Conservation (phyloP, 2,113 vertebrate genomes). For the Gorilla gorilla region DNA sequence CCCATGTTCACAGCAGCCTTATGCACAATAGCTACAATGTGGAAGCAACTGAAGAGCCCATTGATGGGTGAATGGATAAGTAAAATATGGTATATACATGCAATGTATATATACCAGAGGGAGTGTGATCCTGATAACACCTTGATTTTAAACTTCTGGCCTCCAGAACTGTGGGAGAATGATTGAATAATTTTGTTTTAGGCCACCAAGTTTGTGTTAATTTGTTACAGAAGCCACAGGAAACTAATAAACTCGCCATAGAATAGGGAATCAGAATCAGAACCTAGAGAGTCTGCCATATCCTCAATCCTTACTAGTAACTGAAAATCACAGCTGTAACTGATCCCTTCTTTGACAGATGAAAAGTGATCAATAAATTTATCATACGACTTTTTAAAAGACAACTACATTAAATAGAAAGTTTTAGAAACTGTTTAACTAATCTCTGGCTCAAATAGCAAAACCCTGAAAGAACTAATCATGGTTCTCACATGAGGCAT, state of each 20-base stretch:
- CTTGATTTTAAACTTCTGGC: background rate
- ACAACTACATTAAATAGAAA: background rate
- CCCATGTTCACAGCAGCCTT: background rate
- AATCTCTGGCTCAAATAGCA: background rate
- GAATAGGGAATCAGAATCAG: background rate
- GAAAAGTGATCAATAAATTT: background rate
- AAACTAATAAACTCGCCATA: background rate
- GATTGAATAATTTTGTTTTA: background rate
- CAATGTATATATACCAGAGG: background rate
- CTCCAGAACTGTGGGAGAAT: background rate
- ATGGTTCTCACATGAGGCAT: background rate
- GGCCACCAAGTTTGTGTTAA: background rate
- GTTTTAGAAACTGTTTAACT: background rate
- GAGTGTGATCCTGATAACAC: background rate
- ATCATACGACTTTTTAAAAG: constrained; percentile 3
- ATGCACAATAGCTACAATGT: background rate
- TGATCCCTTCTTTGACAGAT: background rate
- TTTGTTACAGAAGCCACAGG: background rate
- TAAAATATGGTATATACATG: background rate
- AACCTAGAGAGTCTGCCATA: background rate
- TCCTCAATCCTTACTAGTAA: background rate
- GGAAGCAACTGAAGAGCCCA: background rate
- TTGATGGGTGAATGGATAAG: background rate
- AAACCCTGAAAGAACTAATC: background rate
- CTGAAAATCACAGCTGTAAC: background rate